Percentiles rank a stretch among this genome's conserved stretches.
These are phyloP conservation scores for Pogona vitticeps DNA, from an alignment of 2,113 vertebrate species.

Conservation along the genomic window DNA sequence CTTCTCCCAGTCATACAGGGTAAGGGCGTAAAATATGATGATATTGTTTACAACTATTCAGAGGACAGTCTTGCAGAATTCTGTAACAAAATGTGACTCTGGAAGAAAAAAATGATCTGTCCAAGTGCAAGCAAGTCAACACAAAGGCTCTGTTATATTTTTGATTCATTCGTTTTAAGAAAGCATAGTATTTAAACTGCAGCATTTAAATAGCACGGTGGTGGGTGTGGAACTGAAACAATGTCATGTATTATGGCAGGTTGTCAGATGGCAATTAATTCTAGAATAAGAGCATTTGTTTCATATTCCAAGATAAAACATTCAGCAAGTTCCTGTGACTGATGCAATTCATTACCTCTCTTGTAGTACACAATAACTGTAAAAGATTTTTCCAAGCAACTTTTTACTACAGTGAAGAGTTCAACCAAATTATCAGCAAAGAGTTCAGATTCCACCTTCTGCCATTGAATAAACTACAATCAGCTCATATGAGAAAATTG, in stretches of 20 bases:
- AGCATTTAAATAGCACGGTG: background rate
- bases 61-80: slow-evolving; percentile 7
- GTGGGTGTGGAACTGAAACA: background rate
- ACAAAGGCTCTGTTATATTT: no score
- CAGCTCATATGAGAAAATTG: slow-evolving; percentile 45
- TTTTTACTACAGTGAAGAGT: slow-evolving; percentile 49
- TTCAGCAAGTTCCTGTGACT: slow-evolving; percentile 55
- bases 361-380: slow-evolving; percentile 43
- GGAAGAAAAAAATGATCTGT: no score
- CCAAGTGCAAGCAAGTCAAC: no score
- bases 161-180: no score
- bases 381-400: slow-evolving; percentile 46
- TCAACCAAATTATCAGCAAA: slow-evolving; percentile 52
- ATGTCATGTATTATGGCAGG: slow-evolving; percentile 21
- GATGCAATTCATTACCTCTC: slow-evolving; percentile 55
- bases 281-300: slow-evolving; percentile 44
- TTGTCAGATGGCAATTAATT: slow-evolving; percentile 56
- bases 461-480: slow-evolving; percentile 40
- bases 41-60: background rate
- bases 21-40: no score
- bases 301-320: slow-evolving; percentile 53
- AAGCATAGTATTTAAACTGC: no score
- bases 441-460: slow-evolving; percentile 28
- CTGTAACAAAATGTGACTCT: no score
- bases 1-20: no score